Base-by-base conservation (phyloP, 2,888 invertebrate species). In the Acanthococcus lagerstroemiae region DNA sequence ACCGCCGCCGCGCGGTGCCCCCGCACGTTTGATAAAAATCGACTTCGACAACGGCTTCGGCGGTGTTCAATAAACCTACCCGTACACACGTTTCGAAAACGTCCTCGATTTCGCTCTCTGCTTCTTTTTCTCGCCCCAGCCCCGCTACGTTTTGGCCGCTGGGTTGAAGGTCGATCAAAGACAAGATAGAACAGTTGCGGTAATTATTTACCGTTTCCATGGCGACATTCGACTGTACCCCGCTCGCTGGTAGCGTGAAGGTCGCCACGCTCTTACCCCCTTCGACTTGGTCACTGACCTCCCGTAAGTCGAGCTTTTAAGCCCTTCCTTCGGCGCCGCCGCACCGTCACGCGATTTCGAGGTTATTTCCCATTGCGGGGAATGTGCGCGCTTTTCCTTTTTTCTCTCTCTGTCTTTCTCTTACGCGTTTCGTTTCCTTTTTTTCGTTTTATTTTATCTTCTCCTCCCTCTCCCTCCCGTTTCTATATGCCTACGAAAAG, bases 161-260 rank as follows among this genome's bases (percentile, higher is more conserved):
- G 66, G 56, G 66, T 66, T 66, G 66, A 66, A 66, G 66, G 66
- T 66, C 66, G 66, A 66, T 66, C 66, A 56, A 66, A 66, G 66
- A 57, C 66, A 66, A 55, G 55, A 66, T 55, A 46, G 55, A 56
- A 65, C 52, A 25, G 68, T 55, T 24, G 56, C 30, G 57, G 55
- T 63, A 65, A 67, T 67, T 68, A 54, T 68, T 66, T 66, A 68
- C 66, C 55, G 68, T 68, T 46, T 7, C 61, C 68, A 68, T 68
- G 66, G 66, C 26, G 55, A 68, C 68, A 17, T 27, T 48, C 55
- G 21, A 17, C 17, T n/a, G 12, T 19, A n/a, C 48, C 27, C 9
- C n/a, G 21, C 12, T n/a, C 3, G 21, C 30, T 65, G 22, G 24
- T 24, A 54, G 19, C 15, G 55, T 65, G 55, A 55, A 55, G 55